A percentile compares a stretch with the other conserved stretches of the same genome.
These are phyloP conservation scores for Salvelinus namaycush DNA, from an alignment of 2,113 vertebrate species.

Conservation along the genomic window DNA sequence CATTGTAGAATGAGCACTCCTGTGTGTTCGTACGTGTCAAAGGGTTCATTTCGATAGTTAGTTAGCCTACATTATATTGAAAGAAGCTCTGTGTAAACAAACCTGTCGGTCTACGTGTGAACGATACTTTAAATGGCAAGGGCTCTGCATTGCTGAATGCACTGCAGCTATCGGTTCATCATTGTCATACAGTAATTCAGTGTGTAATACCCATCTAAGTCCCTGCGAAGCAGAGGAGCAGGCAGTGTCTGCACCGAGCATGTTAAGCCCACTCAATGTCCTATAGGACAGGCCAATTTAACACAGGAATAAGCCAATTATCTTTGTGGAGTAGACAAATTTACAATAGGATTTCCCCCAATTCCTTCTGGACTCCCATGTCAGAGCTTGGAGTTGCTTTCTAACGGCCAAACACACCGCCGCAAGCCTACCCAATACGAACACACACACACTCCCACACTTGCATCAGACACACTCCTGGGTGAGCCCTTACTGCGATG, in stretches of 20 bases:
- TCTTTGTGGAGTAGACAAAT: conserved; percentile 64
- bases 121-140: conserved; percentile 28
- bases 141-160: conserved; percentile 10
- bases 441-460: conserved; percentile 14
- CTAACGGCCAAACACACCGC: conserved; percentile 6
- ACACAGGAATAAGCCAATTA: conserved; percentile 77
- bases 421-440: conserved; percentile 10
- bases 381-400: conserved; percentile 54
- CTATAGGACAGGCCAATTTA: conserved; percentile 69
- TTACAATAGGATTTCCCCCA: conserved; percentile 67
- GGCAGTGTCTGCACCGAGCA: conserved; percentile 57
- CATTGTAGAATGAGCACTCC: no score
- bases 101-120: not conserved
- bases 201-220: conserved; percentile 67
- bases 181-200: conserved; percentile 61
- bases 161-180: conserved; percentile 65
- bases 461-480: conserved; percentile 19
- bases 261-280: conserved; percentile 64
- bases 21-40: no score
- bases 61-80: not conserved
- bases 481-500: conserved; percentile 7
- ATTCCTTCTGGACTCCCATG: conserved; percentile 61
- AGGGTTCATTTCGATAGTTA: no score
- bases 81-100: conserved; percentile 22
- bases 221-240: conserved; percentile 60